Percentiles rank a stretch among this genome's conserved stretches.
phyloP scores from a whole-genome alignment of 35 echinoderm and acorn worm species.

The Apostichopus parvimensis region DNA sequence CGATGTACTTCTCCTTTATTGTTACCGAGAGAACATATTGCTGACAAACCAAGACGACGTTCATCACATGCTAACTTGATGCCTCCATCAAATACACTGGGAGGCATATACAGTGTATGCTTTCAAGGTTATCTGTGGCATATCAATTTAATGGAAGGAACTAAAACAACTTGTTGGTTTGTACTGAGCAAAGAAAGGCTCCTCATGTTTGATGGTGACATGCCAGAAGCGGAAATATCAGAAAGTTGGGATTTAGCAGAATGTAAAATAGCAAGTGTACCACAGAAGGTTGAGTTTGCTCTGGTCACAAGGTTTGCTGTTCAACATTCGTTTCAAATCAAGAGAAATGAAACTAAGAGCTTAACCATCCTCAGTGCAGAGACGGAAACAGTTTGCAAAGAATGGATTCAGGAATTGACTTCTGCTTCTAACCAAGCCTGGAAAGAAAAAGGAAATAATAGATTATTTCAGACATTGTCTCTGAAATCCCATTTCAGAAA shows the following conservation, averaged over 20 bases:
- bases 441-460: not conserved
- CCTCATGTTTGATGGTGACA: constrained; percentile 4
- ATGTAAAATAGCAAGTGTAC: not conserved
- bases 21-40: not conserved
- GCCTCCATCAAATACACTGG: not conserved
- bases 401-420: constrained; percentile 3
- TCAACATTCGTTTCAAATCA: constrained; percentile 33
- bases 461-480: constrained; percentile 13
- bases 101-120: not conserved
- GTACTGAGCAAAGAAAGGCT: not conserved
- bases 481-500: constrained; percentile 23
- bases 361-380: constrained; percentile 17
- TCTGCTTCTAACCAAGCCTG: not conserved
- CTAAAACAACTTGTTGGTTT: constrained; percentile 2
- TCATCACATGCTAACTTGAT: not conserved
- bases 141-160: not conserved
- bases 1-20: not conserved
- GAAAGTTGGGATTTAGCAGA: constrained; percentile 19
- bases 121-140: constrained; percentile 11
- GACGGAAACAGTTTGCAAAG: not conserved
- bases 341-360: not conserved
- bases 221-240: not conserved
- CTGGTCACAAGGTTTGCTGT: constrained; percentile 3
- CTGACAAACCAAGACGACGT: not conserved
- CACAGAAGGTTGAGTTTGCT: not conserved